Evolutionary conservation across 2,888 invertebrate genomes (phyloP), one percentile per base, ranked within the genome.

Genomic region (Ectobius pallidus): DNA sequence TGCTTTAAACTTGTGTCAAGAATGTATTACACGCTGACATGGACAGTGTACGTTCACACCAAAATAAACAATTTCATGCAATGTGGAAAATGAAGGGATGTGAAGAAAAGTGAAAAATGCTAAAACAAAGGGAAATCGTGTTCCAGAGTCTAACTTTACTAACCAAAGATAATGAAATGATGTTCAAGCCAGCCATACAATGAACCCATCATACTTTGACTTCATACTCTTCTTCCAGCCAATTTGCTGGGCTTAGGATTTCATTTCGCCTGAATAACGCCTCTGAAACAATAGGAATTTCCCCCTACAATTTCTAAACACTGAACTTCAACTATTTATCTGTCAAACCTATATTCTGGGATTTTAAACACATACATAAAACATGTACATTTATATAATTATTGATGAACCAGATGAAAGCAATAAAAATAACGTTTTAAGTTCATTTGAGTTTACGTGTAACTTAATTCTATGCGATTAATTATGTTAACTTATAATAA

Each of bases 271-370:
- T 61, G 32, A 25, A 58, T 27, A 27, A 58, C 58, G 27, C 30
- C 34, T 55, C 34, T 62, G 62, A 58, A 67, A 67, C 32, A 46
- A 34, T 42, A 74, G 6, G n/a, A 30, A 49, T 18, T 55, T 22
- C 16, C 18, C 25, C 30, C 58, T 25, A 30, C 14, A 58, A n/a
- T 25, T 52, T 52, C 25, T 52, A 20, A 52, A 22, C 14, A 52
- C 25, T 4, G 44, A n/a, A 9, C 11, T 44, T n/a, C n/a, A 44
- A 2, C 44, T n/a, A n/a, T n/a, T n/a, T n/a, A n/a, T n/a, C n/a
- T n/a, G n/a, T n/a, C n/a, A n/a, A n/a, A n/a, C n/a, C n/a, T n/a
- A n/a, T n/a, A n/a, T n/a, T n/a, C n/a, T n/a, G n/a, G n/a, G n/a
- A n/a, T n/a, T n/a, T n/a, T n/a, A n/a, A n/a, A n/a, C n/a, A n/a